Evolutionary conservation across 2,797 vertebrate species (phyloP).

Genomic region (Bradypus variegatus): DNA sequence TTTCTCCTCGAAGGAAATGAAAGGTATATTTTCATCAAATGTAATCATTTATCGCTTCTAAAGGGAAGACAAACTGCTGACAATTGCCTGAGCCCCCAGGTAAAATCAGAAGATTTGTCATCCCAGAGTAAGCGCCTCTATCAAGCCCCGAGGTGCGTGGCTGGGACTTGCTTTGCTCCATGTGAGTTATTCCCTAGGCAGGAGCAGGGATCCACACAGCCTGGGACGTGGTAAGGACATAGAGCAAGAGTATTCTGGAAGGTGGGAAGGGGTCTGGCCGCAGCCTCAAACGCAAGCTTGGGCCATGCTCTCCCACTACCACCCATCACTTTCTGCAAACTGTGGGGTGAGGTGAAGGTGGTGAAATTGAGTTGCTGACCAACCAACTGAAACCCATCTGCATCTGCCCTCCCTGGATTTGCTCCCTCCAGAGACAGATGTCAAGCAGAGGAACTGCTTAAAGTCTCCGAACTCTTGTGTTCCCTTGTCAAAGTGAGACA

Average conservation of each 20-base stretch:
- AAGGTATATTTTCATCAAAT: slow-evolving; percentile 32
- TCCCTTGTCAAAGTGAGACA: not conserved
- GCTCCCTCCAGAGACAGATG: not conserved
- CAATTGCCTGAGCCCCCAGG: not conserved
- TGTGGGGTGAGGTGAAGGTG: not conserved
- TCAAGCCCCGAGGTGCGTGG: accelerated
- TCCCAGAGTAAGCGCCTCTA: no score
- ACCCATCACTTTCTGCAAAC: not conserved
- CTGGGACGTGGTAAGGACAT: not conserved
- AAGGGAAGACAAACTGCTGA: not conserved
- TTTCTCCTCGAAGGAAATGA: slow-evolving; percentile 36
- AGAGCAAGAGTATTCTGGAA: not conserved
- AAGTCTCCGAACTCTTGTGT: not conserved
- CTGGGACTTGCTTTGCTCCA: not conserved
- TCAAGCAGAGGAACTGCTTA: not conserved
- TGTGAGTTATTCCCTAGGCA: not conserved
- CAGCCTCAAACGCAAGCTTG: not conserved
- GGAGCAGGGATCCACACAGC: not conserved
- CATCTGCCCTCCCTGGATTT: not conserved
- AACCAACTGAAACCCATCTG: not conserved
- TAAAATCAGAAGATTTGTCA: not conserved
- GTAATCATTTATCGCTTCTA: not conserved
- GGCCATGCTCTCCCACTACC: not conserved
- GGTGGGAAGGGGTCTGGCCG: not conserved
- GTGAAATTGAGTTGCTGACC: not conserved